Base-by-base conservation (phyloP, 1,140 invertebrate species). In the Ips nitidus region DNA sequence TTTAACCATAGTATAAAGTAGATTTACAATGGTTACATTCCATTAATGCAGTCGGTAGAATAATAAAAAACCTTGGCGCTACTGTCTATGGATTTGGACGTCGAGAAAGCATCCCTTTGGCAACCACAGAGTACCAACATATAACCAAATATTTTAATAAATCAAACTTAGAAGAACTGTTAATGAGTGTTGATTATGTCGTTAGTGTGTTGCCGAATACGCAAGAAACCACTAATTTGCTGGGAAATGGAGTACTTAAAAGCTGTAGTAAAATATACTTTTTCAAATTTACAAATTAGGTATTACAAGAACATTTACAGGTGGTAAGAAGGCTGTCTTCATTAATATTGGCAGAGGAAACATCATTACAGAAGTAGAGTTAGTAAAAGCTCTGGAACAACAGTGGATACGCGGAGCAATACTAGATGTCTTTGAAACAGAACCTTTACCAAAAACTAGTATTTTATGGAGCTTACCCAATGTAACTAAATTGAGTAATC, bases 341-440 rank as follows among this genome's bases (percentile, higher is more conserved):
- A 85, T 88, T 37, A 89, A 88, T 74, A 79, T 88, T 70, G 87
- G 86, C 36, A 77, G 86, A 74, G 85, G 86, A 41, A 81, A 81
- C 71, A 73, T 88, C 22, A 83, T 88, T 6, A 77, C 76, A 65
- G 86, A 88, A 77, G 59, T 65, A 0, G 82, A 83, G 69, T 73
- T 89, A 37, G 74, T 88, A 22, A 76, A 80, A 41, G 86, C 86
- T 38, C 69, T 89, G n/a, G 77, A 84, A 71, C 79, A 82, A 67
- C 79, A 81, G 4, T 87, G 84, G 84, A 78, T 89, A 43, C 81
- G 81, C 1, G 83, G 79, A 50, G 87, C 86, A 47, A 83, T 88
- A 73, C 75, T 88, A 38, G 87, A 88, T 80, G 86, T 88, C 45
- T 87, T 86, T 79, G 75, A 82, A 56, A 72, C 74, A 59, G 87